Evolutionary conservation across 2,113 vertebrate species (phyloP).

Genomic region (Ptilorrhoa leucosticta): DNA sequence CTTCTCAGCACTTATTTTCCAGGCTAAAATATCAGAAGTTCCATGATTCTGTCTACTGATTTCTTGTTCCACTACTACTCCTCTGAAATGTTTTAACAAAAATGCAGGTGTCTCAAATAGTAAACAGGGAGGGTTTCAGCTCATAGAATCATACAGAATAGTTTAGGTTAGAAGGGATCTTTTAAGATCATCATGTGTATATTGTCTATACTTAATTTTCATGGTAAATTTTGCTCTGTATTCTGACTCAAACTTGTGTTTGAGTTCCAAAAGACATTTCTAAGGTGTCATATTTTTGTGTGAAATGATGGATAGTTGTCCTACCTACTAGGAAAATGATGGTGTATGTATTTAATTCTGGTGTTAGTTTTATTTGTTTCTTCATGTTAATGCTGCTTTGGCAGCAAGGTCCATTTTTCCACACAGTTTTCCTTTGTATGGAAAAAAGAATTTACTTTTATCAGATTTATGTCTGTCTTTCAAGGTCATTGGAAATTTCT

Average conservation of each 20-base stretch:
- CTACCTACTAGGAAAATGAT: background rate
- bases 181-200: background rate
- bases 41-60: background rate
- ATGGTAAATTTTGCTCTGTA: background rate
- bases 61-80: background rate
- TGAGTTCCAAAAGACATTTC: background rate
- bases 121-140: background rate
- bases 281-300: background rate
- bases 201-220: background rate
- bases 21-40: background rate
- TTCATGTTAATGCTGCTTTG: background rate
- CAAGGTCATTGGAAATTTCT: background rate
- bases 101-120: background rate
- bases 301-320: background rate
- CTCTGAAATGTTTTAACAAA: background rate
- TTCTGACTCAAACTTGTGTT: background rate
- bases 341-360: background rate
- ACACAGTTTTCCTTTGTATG: background rate
- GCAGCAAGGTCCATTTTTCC: background rate
- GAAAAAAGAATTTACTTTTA: background rate
- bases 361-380: background rate
- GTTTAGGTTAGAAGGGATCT: background rate
- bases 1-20: background rate
- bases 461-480: background rate
- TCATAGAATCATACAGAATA: background rate